phyloP scores from a whole-genome alignment of 2,888 invertebrate genomes.

The Polia nebulosa region DNA sequence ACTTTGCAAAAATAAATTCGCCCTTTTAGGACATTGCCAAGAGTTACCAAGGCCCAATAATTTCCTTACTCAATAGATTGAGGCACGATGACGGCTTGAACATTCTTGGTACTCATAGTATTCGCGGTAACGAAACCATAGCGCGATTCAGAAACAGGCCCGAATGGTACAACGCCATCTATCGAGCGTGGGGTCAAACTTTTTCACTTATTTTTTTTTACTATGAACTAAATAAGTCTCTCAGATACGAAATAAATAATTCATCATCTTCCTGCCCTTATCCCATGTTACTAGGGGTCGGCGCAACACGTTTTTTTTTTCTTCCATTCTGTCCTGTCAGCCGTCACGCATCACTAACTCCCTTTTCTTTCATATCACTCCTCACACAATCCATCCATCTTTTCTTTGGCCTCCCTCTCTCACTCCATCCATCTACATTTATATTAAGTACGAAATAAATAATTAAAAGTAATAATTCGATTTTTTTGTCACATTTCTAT shows the following conservation, averaged over 20 bases:
- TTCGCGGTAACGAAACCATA: slow-evolving; percentile 7
- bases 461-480: no score
- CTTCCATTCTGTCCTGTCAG: no score
- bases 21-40: slow-evolving; percentile 94
- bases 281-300: no score
- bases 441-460: no score
- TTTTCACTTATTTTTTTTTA: background rate
- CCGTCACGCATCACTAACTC: no score
- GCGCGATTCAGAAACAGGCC: slow-evolving; percentile 60
- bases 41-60: slow-evolving; percentile 98
- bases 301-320: no score
- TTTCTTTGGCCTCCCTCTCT: no score
- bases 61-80: slow-evolving; percentile 96
- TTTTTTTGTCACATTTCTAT: no score
- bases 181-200: slow-evolving; percentile 42
- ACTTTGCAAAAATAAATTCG: slow-evolving; percentile 94
- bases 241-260: background rate
- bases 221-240: background rate
- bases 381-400: no score
- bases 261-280: no score
- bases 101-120: background rate
- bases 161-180: slow-evolving; percentile 74
- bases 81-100: slow-evolving; percentile 91
- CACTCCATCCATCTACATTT: no score
- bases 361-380: no score